phyloP scores from a whole-genome alignment of 2,797 vertebrate species.

The Adrianichthys oophorus region DNA sequence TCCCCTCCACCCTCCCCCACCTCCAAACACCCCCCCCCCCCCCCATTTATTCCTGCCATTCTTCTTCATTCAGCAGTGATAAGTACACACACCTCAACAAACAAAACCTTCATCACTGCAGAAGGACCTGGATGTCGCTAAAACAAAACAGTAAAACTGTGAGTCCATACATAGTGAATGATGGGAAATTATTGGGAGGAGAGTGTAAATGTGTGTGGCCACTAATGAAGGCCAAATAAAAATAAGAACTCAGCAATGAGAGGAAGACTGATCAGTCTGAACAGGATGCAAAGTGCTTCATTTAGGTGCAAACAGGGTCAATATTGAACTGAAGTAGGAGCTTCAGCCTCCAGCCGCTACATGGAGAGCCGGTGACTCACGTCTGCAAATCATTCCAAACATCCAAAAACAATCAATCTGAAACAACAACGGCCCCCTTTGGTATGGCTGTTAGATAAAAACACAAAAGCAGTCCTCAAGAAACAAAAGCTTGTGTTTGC shows the following conservation, averaged over 20 bases:
- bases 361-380: conserved; percentile 6
- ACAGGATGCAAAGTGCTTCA: conserved; percentile 41
- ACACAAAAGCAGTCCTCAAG: conserved; percentile 52
- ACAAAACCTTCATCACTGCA: conserved; percentile 12
- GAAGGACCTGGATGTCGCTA: conserved; percentile 6
- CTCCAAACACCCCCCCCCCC: conserved; percentile 32
- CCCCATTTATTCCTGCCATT: conserved; percentile 71
- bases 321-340: conserved; percentile 20
- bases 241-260: background rate
- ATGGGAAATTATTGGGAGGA: conserved; percentile 16
- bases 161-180: conserved; percentile 9
- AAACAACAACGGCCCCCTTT: conserved; percentile 45
- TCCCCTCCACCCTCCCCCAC: conserved; percentile 30
- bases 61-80: conserved; percentile 49
- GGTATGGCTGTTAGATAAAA: conserved; percentile 42
- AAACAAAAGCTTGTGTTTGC: conserved; percentile 61
- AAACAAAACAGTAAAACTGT: conserved; percentile 9
- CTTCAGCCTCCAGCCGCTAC: background rate
- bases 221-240: conserved; percentile 3
- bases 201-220: conserved; percentile 20
- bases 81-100: conserved; percentile 31
- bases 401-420: conserved; percentile 39
- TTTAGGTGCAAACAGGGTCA: conserved; percentile 19
- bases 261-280: conserved; percentile 46
- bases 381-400: conserved; percentile 4